phyloP scores from a whole-genome alignment of 2,888 invertebrate genomes.

The Oeneis ivallda region DNA sequence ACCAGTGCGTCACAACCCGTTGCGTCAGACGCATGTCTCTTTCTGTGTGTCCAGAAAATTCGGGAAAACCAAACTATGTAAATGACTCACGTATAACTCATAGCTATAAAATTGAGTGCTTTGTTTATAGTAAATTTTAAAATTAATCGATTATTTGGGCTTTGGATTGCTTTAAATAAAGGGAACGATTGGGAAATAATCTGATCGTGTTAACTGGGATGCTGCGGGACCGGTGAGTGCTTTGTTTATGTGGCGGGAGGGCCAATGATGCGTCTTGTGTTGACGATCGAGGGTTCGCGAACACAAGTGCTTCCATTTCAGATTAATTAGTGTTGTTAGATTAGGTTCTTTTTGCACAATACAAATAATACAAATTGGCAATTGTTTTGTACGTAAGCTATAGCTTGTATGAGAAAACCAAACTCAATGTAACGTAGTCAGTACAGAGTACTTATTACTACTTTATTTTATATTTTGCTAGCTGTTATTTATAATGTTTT shows the following conservation, averaged over 20 bases:
- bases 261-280: slow-evolving; percentile 40
- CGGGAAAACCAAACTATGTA: slow-evolving; percentile 22
- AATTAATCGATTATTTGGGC: background rate
- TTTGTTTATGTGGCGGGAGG: slow-evolving; percentile 37
- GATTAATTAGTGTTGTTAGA: background rate
- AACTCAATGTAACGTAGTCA: no score
- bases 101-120: background rate
- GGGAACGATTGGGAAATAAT: slow-evolving; percentile 15
- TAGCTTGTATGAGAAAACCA: no score
- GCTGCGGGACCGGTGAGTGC: slow-evolving; percentile 57
- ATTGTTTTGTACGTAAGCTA: no score
- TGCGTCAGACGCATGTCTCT: slow-evolving; percentile 42
- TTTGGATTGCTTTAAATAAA: background rate
- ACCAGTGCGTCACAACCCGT: slow-evolving; percentile 56
- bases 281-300: slow-evolving; percentile 39
- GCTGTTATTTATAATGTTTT: no score
- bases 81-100: slow-evolving; percentile 1
- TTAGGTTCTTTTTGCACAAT: background rate
- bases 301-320: slow-evolving; percentile 47
- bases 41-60: slow-evolving; percentile 21
- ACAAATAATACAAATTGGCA: background rate
- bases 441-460: no score
- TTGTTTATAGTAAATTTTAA: background rate
- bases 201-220: slow-evolving; percentile 47
- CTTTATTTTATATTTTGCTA: no score